These are phyloP conservation scores for Sturmia bella DNA, from an alignment of 2,888 invertebrate species.

Conservation along the genomic window DNA sequence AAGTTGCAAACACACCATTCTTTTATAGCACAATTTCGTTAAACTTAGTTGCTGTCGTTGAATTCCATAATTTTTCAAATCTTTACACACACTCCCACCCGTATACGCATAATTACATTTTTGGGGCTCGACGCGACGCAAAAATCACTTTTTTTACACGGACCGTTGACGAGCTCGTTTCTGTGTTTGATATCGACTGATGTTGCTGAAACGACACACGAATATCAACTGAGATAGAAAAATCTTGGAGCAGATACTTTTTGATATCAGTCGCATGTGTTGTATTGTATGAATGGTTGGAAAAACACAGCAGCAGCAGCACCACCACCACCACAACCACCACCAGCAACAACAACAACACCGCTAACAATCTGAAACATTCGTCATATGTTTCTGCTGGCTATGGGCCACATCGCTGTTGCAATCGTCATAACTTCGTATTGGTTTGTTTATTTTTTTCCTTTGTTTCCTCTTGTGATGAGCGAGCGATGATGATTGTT, in stretches of 20 bases:
- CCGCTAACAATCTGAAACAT: constrained; percentile 7
- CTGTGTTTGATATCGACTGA: constrained; percentile 47
- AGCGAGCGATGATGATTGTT: constrained; percentile 40
- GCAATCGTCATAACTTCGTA: constrained; percentile 63
- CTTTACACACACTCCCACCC: not conserved
- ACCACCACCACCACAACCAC: constrained; percentile 12
- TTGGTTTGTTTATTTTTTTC: constrained; percentile 18
- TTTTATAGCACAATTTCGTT: constrained; percentile 22
- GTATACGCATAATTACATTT: constrained; percentile 13
- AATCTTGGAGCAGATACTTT: constrained; percentile 72
- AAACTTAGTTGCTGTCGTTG: constrained; percentile 27
- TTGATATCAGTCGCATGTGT: constrained; percentile 65
- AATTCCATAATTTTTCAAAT: constrained; percentile 47
- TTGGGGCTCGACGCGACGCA: constrained; percentile 28
- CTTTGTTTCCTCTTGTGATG: constrained; percentile 6
- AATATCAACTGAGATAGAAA: constrained; percentile 74
- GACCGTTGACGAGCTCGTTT: constrained; percentile 2
- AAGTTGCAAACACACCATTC: constrained; percentile 39
- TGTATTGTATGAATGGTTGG: constrained; percentile 46
- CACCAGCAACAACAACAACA: constrained; percentile 23
- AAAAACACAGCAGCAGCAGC: constrained; percentile 27
- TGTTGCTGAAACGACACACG: constrained; percentile 74
- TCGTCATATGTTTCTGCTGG: constrained; percentile 52
- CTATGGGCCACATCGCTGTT: constrained; percentile 37
- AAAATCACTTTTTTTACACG: constrained; percentile 16